Evolutionary conservation across 2,113 vertebrate species (phyloP).

Genomic region (Stegostoma tigrinum): DNA sequence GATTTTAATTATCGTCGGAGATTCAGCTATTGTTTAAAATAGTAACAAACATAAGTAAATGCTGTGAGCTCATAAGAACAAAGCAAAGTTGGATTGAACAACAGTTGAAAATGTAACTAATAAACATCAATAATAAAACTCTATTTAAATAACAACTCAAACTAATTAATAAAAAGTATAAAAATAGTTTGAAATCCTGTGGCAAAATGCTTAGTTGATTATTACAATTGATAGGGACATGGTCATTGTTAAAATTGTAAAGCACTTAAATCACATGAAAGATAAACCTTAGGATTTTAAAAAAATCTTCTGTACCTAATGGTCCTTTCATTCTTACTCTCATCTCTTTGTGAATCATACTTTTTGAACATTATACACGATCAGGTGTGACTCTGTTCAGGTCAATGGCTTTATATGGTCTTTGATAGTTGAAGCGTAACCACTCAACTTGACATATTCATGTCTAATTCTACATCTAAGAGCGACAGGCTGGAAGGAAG

Average conservation of each 20-base stretch:
- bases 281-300: background rate
- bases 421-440: background rate
- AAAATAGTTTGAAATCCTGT: background rate
- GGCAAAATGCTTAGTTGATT: background rate
- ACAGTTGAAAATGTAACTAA: background rate
- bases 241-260: background rate
- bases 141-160: background rate
- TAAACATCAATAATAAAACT: background rate
- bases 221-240: background rate
- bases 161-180: background rate
- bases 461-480: background rate
- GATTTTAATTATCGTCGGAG: background rate
- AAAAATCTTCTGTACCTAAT: too few species aligned
- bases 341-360: background rate
- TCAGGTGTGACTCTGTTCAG: background rate
- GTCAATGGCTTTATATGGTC: background rate
- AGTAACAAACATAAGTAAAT: background rate
- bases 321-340: background rate
- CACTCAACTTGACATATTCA: background rate
- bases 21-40: background rate
- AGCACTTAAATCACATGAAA: background rate
- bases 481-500: background rate
- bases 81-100: background rate
- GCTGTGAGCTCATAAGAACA: background rate
- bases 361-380: background rate